phyloP scores from a whole-genome alignment of 2,888 invertebrate species.

The Erebia epiphron region DNA sequence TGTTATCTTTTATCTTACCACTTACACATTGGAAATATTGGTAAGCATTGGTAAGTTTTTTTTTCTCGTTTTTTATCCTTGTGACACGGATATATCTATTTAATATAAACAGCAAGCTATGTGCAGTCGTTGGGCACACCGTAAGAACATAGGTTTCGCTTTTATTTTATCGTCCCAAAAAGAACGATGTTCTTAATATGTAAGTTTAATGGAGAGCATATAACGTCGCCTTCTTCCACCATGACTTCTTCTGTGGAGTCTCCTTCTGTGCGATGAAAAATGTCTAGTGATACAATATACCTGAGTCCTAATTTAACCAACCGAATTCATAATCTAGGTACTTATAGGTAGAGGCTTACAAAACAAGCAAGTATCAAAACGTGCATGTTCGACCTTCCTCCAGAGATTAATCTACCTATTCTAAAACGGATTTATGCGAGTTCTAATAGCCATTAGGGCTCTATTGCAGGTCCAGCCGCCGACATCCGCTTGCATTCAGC shows the following conservation, averaged over 20 bases:
- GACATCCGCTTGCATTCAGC: slow-evolving; percentile 40
- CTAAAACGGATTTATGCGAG: slow-evolving; percentile 66
- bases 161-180: no score
- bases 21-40: slow-evolving; percentile 7
- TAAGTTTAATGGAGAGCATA: no score
- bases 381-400: slow-evolving; percentile 32
- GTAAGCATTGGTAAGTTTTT: slow-evolving; percentile 1
- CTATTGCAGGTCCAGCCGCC: slow-evolving; percentile 24
- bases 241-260: no score
- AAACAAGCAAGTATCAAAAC: slow-evolving; percentile 28
- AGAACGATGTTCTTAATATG: no score
- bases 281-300: neutral
- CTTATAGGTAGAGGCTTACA: slow-evolving; percentile 22
- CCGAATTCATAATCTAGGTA: neutral
- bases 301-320: neutral
- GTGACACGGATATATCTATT: no score
- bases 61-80: no score
- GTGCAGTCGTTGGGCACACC: no score
- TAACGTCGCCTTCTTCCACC: no score
- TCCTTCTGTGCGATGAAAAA: neutral
- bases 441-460: slow-evolving; percentile 50
- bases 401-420: slow-evolving; percentile 68
- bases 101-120: no score
- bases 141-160: no score
- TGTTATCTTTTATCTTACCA: slow-evolving; percentile 11